Base-by-base conservation (phyloP, 2,888 invertebrate species). In the Macrophya annulata region DNA sequence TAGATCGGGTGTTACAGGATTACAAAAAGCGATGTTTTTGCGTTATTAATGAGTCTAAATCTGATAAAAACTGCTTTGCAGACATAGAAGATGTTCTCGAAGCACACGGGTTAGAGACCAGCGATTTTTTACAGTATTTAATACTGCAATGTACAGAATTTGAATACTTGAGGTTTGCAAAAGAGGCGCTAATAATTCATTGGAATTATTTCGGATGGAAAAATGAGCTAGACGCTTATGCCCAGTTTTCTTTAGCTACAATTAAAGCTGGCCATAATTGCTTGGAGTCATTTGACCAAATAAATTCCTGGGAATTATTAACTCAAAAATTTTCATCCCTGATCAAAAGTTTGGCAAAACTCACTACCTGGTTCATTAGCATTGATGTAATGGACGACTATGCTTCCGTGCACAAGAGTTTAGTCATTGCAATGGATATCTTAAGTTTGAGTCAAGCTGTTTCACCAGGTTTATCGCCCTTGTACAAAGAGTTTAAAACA, bases 11-110 rank as follows among this genome's bases (percentile, higher is more conserved):
- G 17, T 87, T 91, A 21, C 87, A 84, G 1, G 90, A 92, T 81
- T 92, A 92, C 55, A 88, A 90, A 45, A 89, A 89, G 84, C 89
- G 90, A 40, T 92, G 89, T 77, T 88, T 88, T 37, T n/a, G 40
- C 4, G 85, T 86, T 21, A 85, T 90, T 12, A 87, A 89, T 5
- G 87, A n/a, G 77, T 25, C 31, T 1, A 51, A 83, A 45, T 9
- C 45, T n/a, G 10, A 48, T 8, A 10, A 45, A 21, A 68, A 17
- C 62, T 17, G 45, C 45, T 25, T 3, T 5, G 37, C 48, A 37
- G n/a, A 21, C 31, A 48, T 68, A 10, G 81, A 81, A n/a, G 62
- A 40, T 6, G 3, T 77, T n/a, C 51, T 77, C 4, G 48, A 10
- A 10, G 25, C 25, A 10, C 51, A 77, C 15, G 43, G 81, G n/a